Evolutionary conservation across 2,888 invertebrate species (phyloP).

Genomic region (Diploptera punctata): DNA sequence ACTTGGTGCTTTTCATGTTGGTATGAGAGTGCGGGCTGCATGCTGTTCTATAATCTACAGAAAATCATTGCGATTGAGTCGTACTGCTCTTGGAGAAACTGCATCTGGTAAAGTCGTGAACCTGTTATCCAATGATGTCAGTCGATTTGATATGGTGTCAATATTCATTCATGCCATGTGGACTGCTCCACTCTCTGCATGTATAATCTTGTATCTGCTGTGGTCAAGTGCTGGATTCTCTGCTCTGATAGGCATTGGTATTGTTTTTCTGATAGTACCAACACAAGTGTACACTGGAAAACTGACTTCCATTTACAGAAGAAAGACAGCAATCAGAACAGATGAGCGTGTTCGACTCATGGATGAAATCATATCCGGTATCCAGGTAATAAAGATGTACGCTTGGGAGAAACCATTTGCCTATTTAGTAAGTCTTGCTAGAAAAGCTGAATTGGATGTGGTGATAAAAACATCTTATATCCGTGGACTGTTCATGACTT

Average conservation of each 20-base stretch:
- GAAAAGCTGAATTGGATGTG: slow-evolving; percentile 62
- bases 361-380: slow-evolving; percentile 78
- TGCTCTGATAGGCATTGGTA: slow-evolving; percentile 75
- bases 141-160: slow-evolving; percentile 86
- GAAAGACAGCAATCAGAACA: slow-evolving; percentile 69
- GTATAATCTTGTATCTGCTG: slow-evolving; percentile 59
- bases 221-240: slow-evolving; percentile 74
- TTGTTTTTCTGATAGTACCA: slow-evolving; percentile 81
- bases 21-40: slow-evolving; percentile 82
- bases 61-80: slow-evolving; percentile 68
- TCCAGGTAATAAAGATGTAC: slow-evolving; percentile 96
- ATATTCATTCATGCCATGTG: slow-evolving; percentile 81
- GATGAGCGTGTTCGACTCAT: slow-evolving; percentile 79
- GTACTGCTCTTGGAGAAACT: slow-evolving; percentile 72
- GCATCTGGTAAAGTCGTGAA: slow-evolving; percentile 93
- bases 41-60: slow-evolving; percentile 84
- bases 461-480: slow-evolving; percentile 50
- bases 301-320: slow-evolving; percentile 66
- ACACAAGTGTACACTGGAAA: slow-evolving; percentile 78
- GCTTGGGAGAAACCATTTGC: slow-evolving; percentile 94
- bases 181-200: slow-evolving; percentile 13
- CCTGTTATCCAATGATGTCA: slow-evolving; percentile 92
- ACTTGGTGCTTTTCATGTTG: slow-evolving; percentile 74
- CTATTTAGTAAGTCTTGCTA: slow-evolving; percentile 75
- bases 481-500: slow-evolving; percentile 56